Evolutionary conservation across 1,140 invertebrate species (phyloP).

Genomic region (Neodiprion lecontei): DNA sequence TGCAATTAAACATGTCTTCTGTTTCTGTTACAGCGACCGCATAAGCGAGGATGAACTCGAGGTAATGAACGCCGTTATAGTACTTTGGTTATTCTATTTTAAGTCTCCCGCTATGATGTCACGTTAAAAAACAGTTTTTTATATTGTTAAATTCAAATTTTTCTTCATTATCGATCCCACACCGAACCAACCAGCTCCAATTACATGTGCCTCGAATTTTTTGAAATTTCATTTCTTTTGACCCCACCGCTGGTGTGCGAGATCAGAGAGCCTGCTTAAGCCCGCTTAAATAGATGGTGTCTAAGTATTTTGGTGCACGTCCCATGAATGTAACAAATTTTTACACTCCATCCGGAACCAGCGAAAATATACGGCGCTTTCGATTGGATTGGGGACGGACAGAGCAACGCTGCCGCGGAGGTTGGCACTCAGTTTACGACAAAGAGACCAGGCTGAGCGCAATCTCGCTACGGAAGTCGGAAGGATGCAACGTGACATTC

Average conservation of each 20-base stretch:
- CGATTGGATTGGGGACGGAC: slow-evolving; percentile 51
- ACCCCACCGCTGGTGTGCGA: background rate
- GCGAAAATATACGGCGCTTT: slow-evolving; percentile 52
- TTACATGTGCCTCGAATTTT: too few species aligned
- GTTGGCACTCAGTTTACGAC: slow-evolving; percentile 43
- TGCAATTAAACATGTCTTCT: slow-evolving; percentile 13
- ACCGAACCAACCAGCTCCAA: too few species aligned
- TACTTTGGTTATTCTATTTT: background rate
- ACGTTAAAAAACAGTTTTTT: slow-evolving; percentile 12
- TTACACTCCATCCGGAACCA: slow-evolving; percentile 36
- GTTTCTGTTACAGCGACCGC: slow-evolving; percentile 41
- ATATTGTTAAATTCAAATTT: background rate
- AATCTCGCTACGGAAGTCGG: slow-evolving; percentile 48
- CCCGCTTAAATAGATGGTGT: background rate
- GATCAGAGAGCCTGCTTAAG: background rate
- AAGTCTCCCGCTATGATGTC: too few species aligned
- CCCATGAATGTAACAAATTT: background rate
- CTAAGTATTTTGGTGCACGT: background rate
- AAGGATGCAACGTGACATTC: slow-evolving; percentile 52
- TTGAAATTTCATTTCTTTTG: background rate
- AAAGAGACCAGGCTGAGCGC: slow-evolving; percentile 53
- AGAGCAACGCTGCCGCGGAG: slow-evolving; percentile 50
- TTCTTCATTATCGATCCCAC: background rate
- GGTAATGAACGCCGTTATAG: slow-evolving; percentile 34
- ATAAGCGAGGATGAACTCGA: slow-evolving; percentile 46